phyloP scores from a whole-genome alignment of 2,888 invertebrate genomes.

The Apantesis nais region DNA sequence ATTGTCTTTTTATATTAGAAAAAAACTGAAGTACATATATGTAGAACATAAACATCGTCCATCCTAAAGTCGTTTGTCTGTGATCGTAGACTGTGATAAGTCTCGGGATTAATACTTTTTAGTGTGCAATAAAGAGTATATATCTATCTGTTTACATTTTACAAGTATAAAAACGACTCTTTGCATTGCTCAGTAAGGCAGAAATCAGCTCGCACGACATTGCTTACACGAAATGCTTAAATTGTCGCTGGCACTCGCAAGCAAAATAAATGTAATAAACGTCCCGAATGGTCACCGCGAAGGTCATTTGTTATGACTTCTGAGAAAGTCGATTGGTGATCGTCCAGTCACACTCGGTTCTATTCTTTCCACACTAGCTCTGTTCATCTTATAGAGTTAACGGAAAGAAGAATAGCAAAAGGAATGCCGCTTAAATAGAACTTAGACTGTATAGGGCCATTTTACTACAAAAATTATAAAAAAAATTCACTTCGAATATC shows the following conservation, averaged over 20 bases:
- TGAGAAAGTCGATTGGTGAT: neutral
- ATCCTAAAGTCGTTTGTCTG: too few species aligned
- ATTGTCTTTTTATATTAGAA: too few species aligned
- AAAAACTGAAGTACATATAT: too few species aligned
- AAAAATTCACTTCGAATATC: neutral
- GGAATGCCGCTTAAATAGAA: neutral
- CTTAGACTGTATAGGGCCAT: neutral
- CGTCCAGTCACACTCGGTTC: neutral
- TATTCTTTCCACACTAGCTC: neutral
- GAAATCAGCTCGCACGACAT: too few species aligned
- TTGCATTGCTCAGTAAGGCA: too few species aligned
- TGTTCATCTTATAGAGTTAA: neutral
- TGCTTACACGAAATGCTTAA: neutral
- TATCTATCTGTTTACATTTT: neutral
- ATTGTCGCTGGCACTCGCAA: too few species aligned
- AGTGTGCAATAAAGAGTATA: too few species aligned
- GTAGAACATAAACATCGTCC: too few species aligned
- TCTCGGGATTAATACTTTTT: too few species aligned
- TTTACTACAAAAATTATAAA: neutral
- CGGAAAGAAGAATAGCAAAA: neutral
- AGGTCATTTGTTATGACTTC: neutral
- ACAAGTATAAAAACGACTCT: neutral
- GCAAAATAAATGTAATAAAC: neutral
- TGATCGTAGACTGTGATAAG: too few species aligned
- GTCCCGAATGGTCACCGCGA: neutral